Evolutionary conservation across 2,888 invertebrate genomes (phyloP).

Genomic region (Drosophila algonquin): DNA sequence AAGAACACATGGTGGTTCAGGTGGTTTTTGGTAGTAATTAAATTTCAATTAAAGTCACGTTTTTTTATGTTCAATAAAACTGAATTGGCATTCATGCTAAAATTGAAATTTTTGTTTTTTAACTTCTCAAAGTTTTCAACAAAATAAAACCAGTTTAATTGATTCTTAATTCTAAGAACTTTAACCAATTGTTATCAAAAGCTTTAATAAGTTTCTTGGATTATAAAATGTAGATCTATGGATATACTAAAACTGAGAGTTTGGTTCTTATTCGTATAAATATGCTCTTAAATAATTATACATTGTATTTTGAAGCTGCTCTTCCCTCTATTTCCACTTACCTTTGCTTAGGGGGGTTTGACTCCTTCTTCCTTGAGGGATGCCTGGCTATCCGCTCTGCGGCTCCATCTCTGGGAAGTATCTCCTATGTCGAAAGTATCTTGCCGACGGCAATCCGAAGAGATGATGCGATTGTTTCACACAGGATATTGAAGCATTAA

Average conservation of each 20-base stretch:
- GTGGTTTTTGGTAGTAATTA: no score
- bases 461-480: background rate
- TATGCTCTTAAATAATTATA: no score
- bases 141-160: no score
- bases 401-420: slow-evolving; percentile 5
- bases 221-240: no score
- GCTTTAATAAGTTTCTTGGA: background rate
- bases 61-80: background rate
- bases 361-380: background rate
- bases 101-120: background rate
- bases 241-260: no score
- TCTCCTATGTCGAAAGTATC: slow-evolving; percentile 13
- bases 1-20: no score
- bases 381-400: slow-evolving; percentile 16
- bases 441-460: slow-evolving; percentile 34
- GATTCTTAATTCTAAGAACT: no score
- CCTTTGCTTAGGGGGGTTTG: background rate
- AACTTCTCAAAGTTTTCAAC: background rate
- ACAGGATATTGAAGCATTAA: slow-evolving; percentile 5
- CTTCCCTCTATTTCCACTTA: background rate
- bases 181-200: background rate
- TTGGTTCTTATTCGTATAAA: no score
- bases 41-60: no score
- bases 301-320: no score
- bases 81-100: background rate